Evolutionary conservation across 35 echinoderm and acorn worm species (phyloP), one percentile per base, ranked within the genome.

Genomic region (Patiria miniata): DNA sequence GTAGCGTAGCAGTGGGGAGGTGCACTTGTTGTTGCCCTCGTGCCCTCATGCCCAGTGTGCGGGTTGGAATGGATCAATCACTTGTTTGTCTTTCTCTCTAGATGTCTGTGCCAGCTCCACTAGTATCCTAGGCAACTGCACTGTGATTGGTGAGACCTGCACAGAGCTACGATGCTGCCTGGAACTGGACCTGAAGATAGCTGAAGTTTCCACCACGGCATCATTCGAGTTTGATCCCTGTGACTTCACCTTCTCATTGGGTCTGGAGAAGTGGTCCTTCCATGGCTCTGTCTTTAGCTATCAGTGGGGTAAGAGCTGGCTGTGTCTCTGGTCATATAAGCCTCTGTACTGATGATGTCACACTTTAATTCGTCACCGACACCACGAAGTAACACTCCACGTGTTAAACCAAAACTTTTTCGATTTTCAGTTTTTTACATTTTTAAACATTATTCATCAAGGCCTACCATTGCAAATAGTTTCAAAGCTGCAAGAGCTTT

Each of bases 211-310:
- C 0, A 32, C 57, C 7, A n/a, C 52, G 8, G 51, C 82, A 8
- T 84, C 51, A 52, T 58, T 84, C 34, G 8, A 51, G 54, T 53
- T 84, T 60, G 82, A 84, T 28, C 54, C 82, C 18, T 84, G 82
- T 36, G 53, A 60, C 54, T 58, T 59, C 54, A 58, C 38, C 33
- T 84, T 84, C n/a, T 37, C 82, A 8, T 36, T 84, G 38, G 82
- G 82, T 2, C 57, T 84, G 12, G 82, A 84, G 53, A 84, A 54
- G 12, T 84, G 82, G 82, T 26, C 38, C 18, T 84, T 84, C 33
- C 53, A 84, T 34, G 82, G 82, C 26, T 84, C 82, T 17, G 38
- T 84, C 17, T 84, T 84, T 23, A 84, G 37, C 38, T 84, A 84
- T 61, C 19, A 33, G 14, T 84, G 82, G 82, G 82, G 82, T 84